Percentiles rank a stretch among this genome's conserved stretches.
These are phyloP conservation scores for Bos indicus DNA, from an alignment of 2,113 vertebrate genomes.

Conservation along the genomic window DNA sequence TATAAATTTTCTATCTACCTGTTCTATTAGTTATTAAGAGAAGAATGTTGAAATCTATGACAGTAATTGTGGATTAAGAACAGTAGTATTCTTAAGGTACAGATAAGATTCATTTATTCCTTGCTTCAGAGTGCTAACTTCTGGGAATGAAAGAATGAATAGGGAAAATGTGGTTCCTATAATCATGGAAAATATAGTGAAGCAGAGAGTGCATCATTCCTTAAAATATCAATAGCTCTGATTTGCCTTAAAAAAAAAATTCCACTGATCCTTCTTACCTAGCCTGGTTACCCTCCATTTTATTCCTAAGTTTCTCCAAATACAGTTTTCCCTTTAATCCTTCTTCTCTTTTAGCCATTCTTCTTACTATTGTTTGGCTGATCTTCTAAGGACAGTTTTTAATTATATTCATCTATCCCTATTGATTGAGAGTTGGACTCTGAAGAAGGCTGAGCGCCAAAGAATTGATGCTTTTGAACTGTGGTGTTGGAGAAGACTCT, in stretches of 20 bases:
- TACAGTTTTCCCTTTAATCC: neutral
- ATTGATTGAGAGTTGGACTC: too few relatives aligned
- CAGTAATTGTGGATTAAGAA: neutral
- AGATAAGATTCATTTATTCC: neutral
- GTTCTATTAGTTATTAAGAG: neutral
- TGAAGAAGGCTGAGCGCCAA: too few relatives aligned
- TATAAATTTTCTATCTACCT: neutral
- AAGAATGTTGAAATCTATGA: neutral
- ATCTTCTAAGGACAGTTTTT: neutral
- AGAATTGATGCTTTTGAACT: too few relatives aligned
- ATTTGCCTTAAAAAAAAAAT: neutral
- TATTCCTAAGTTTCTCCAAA: neutral
- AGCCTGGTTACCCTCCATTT: neutral
- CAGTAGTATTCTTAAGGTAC: neutral
- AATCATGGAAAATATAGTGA: neutral
- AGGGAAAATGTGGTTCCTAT: neutral
- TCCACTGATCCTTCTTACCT: neutral
- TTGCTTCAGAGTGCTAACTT: neutral
- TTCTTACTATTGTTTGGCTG: neutral
- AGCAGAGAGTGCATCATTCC: neutral
- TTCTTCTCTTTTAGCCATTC: neutral
- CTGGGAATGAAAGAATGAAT: neutral
- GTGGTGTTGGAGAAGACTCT: too few relatives aligned
- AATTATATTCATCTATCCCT: neutral
- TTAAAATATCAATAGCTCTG: neutral